Evolutionary conservation across 2,888 invertebrate genomes (phyloP), one percentile per base, ranked within the genome.

Genomic region (Leptodirus hochenwartii): DNA sequence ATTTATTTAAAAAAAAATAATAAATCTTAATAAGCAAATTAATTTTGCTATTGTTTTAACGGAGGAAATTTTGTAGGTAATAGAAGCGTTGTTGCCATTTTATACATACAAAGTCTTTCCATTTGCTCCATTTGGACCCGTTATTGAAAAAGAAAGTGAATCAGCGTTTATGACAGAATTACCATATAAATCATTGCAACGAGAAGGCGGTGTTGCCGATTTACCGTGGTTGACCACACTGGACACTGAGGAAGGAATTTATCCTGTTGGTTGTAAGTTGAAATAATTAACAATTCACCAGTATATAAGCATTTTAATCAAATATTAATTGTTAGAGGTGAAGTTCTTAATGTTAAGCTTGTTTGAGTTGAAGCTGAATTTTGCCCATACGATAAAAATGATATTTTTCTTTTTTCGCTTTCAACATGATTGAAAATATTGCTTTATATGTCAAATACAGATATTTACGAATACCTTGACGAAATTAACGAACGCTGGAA

Each of bases 71-170:
- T 20, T 8, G 8, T 8, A 20, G 9, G 9, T 26, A 5, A 4
- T 26, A 15, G 54, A 62, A 29, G 61, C 66, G 1, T 58, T 50
- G 45, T 58, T 44, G 53, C 58, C 66, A 43, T 69, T 66, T 53
- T 64, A 58, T 56, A 69, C 68, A 47, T 66, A 61, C 56, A 49
- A 69, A n/a, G 71, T 71, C 41, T 65, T 69, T 47, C 67, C 79
- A 35, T 75, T 73, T 46, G 64, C 73, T 1, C 70, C 75, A 0
- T 79, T 80, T 46, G 75, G 69, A 0, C 76, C 79, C 0, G 74
- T 76, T 0, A 58, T 69, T 0, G 82, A 84, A 42, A 53, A 50
- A 28, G 50, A 51, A 40, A 51, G 58, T 2, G 50, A 61, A 0
- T 57, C 66, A 14, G 66, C 76, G 1, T 75, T 81, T 51, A 53